A percentile compares a stretch with the other conserved stretches of the same genome.
phyloP scores from a whole-genome alignment of 2,888 invertebrate species.

The Isoperla grammatica region DNA sequence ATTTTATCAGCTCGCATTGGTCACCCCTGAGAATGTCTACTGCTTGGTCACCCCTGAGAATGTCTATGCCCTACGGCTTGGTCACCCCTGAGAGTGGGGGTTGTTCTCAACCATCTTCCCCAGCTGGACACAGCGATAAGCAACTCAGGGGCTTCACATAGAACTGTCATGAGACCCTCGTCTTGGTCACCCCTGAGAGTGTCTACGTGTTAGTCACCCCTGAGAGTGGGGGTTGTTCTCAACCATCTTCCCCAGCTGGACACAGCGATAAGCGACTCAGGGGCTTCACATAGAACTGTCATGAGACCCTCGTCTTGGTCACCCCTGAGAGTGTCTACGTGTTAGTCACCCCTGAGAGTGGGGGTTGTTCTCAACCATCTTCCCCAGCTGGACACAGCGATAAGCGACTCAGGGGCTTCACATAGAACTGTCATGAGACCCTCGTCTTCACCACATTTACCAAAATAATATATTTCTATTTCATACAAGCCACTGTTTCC shows the following conservation, averaged over 20 bases:
- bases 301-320: too few species aligned
- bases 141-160: not conserved
- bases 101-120: not conserved
- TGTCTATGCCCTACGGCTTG: not conserved
- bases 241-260: slow-evolving; percentile 9
- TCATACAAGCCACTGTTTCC: too few species aligned
- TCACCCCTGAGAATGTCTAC: too few species aligned
- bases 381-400: slow-evolving; percentile 12
- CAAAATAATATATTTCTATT: too few species aligned
- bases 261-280: slow-evolving; percentile 7
- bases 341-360: not conserved
- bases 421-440: too few species aligned
- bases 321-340: not conserved
- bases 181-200: not conserved
- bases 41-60: not conserved
- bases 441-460: too few species aligned
- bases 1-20: too few species aligned
- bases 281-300: too few species aligned
- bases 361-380: slow-evolving; percentile 1
- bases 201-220: not conserved
- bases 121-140: slow-evolving; percentile 15
- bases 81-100: not conserved
- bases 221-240: not conserved
- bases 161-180: too few species aligned
- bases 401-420: not conserved